A percentile compares a stretch with the other conserved stretches of the same genome.
Conservation (phyloP, 2,888 invertebrate genomes). For the Galerucella nymphaeae region DNA sequence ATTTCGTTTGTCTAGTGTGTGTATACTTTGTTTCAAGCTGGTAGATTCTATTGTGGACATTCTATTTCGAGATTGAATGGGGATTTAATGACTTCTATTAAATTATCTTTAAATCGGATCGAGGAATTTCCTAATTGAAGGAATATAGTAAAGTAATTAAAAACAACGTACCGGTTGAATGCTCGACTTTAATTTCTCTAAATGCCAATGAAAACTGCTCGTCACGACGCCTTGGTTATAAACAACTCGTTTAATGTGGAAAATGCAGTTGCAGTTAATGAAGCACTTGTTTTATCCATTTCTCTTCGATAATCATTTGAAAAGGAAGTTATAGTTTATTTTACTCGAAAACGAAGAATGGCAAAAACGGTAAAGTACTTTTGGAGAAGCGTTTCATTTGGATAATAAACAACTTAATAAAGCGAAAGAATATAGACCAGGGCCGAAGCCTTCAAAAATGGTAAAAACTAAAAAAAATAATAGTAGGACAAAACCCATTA, state of each 20-base stretch:
- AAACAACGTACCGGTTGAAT: constrained; percentile 20
- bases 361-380: neutral
- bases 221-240: constrained; percentile 9
- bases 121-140: constrained; percentile 5
- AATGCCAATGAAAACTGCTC: constrained; percentile 29
- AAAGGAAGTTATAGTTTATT: constrained; percentile 11
- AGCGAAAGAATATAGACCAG: neutral
- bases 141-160: constrained; percentile 16
- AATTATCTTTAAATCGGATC: constrained; percentile 5
- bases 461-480: no score
- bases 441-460: no score
- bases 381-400: neutral
- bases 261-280: constrained; percentile 19
- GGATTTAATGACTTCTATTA: constrained; percentile 3
- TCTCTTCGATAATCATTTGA: neutral
- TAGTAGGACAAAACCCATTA: no score
- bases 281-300: constrained; percentile 12
- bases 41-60: neutral
- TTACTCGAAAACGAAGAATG: neutral
- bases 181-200: constrained; percentile 33
- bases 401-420: neutral
- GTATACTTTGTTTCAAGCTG: neutral
- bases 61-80: neutral
- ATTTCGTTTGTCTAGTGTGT: no score
- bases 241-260: constrained; percentile 14